Conservation (phyloP, 92 coral and sea anemone genomes). For the Parazoanthus darwini region DNA sequence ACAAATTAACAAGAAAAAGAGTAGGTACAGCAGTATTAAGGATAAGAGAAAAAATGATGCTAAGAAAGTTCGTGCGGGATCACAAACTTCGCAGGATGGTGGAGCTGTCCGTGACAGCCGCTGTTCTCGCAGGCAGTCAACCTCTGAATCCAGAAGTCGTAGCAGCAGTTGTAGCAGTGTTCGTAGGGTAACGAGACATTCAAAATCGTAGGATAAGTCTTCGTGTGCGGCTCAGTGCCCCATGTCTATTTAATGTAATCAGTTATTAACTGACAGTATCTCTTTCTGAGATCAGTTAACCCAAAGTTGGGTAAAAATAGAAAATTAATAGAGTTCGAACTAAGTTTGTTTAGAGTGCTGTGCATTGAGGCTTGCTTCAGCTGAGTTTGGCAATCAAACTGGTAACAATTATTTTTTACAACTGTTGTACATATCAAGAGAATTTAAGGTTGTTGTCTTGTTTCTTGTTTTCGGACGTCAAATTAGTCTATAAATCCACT, state of each 20-base stretch:
- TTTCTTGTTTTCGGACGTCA: slow-evolving; percentile 1
- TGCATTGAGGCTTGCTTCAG: slow-evolving; percentile 12
- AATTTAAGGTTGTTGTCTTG: background rate
- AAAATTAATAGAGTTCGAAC: background rate
- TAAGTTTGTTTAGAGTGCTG: background rate
- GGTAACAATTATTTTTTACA: background rate
- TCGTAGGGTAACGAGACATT: slow-evolving; percentile 58
- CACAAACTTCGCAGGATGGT: slow-evolving; percentile 47
- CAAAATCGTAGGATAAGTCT: slow-evolving; percentile 44
- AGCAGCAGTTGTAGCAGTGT: slow-evolving; percentile 82
- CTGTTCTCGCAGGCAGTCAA: slow-evolving; percentile 51
- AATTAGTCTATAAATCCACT: background rate
- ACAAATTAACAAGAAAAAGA: slow-evolving; percentile 59
- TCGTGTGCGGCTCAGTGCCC: background rate
- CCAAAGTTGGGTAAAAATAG: background rate
- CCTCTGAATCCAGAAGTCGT: slow-evolving; percentile 69
- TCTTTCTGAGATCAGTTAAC: background rate
- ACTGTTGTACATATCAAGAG: slow-evolving; percentile 39
- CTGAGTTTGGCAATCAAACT: slow-evolving; percentile 1
- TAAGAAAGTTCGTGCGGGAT: slow-evolving; percentile 62
- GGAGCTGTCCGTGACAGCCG: slow-evolving; percentile 66
- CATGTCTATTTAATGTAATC: slow-evolving; percentile 19
- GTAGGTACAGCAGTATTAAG: slow-evolving; percentile 59
- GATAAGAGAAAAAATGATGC: slow-evolving; percentile 31
- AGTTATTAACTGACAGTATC: background rate